Conservation (phyloP, 2,888 invertebrate species). For the Andrena camellia region DNA sequence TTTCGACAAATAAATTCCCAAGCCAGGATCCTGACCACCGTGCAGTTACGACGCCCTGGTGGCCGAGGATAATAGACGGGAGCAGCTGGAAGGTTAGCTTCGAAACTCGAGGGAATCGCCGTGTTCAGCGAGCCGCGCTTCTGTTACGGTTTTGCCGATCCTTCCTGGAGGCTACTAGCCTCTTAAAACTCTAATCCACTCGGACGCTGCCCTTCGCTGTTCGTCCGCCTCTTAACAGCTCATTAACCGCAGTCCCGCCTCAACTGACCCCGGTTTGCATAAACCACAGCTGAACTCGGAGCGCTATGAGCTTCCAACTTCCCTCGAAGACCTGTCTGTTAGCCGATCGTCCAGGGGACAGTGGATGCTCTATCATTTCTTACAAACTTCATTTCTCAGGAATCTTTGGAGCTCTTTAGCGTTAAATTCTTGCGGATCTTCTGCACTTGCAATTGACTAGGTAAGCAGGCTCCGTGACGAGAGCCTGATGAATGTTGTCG, state of each 20-base stretch:
- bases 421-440: no score
- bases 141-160: conserved; percentile 37
- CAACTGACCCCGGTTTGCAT: conserved; percentile 64
- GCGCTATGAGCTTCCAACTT: conserved; percentile 33
- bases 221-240: conserved; percentile 74
- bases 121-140: conserved; percentile 41
- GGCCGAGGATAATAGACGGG: conserved; percentile 63
- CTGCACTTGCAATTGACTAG: no score
- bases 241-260: conserved; percentile 74
- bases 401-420: no score
- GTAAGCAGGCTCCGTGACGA: no score
- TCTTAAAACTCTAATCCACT: conserved; percentile 53
- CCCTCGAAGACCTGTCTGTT: conserved; percentile 40
- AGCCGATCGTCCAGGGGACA: conserved; percentile 6
- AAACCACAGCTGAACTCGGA: conserved; percentile 40
- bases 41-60: conserved; percentile 53
- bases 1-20: conserved; percentile 4
- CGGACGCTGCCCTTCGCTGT: conserved; percentile 39
- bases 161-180: conserved; percentile 33
- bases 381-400: not conserved
- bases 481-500: no score
- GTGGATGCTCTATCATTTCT: not conserved
- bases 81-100: conserved; percentile 53
- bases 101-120: conserved; percentile 36
- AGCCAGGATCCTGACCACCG: conserved; percentile 49